Base-by-base conservation (phyloP, 2,888 invertebrate species). In the Rhagium mordax region DNA sequence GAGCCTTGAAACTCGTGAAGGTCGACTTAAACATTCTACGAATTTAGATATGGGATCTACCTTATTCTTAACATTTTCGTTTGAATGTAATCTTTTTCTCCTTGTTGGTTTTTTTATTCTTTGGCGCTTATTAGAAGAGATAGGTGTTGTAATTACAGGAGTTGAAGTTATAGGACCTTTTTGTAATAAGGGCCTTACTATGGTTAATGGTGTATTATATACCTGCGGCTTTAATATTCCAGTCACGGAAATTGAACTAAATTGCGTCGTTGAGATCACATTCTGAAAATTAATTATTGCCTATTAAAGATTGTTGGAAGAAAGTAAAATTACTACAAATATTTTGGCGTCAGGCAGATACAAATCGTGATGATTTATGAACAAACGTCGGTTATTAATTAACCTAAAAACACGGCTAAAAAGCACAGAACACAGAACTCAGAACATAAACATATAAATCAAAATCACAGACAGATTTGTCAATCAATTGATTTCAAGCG, bases 11-110 rank as follows among this genome's bases (percentile, higher is more conserved):
- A 75, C 51, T 64, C 47, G 7, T 13, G 76, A 74, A 18, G 74
- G 60, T 29, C 59, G 55, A 67, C 75, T 66, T 18, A 78, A 55
- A 67, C 68, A 69, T 61, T 66, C 57, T 8, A 75, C 70, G 71
- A 78, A 78, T 59, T 78, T 78, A 10, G 76, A 66, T 47, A 76
- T 70, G n/a, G 78, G 76, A 70, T 76, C 75, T 8, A 60, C 13
- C 10, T 55, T 41, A 18, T 27, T 20, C 18, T 15, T 47, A 20
- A 16, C 21, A 16, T 48, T 62, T 33, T 20, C 61, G 13, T 29
- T 64, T 27, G 10, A 33, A 29, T 5, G 16, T 8, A 41, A 21
- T 29, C 15, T 49, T 75, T 29, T 59, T 41, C 47, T 62, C 10
- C 48, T 27, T 41, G 10, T 2, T 16, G 27, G 59, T 49, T 13